These are phyloP conservation scores for Rhabdomys pumilio DNA, from an alignment of 2,797 vertebrate genomes.

Conservation along the genomic window DNA sequence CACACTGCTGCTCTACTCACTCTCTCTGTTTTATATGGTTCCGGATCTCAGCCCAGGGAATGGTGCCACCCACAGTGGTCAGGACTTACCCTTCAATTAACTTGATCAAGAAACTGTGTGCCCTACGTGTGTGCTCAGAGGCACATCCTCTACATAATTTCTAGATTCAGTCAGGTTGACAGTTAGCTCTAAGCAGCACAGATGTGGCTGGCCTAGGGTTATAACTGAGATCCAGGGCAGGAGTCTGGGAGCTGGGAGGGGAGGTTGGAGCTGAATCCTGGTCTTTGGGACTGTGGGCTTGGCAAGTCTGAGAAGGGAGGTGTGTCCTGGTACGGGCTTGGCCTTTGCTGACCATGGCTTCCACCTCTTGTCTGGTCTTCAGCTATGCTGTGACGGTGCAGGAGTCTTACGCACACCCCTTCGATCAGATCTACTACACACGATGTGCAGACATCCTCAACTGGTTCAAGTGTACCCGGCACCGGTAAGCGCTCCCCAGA, in stretches of 20 bases:
- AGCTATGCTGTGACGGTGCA: constrained; percentile 99
- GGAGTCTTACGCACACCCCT: constrained; percentile 98
- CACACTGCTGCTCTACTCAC: too few species aligned
- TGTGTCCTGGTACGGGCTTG: neutral
- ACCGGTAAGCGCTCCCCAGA: constrained; percentile 91
- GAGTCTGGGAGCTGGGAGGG: too few species aligned
- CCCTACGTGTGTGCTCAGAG: neutral
- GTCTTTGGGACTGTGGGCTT: neutral
- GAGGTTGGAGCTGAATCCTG: neutral
- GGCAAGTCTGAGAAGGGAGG: neutral
- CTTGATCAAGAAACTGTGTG: neutral
- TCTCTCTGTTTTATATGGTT: neutral
- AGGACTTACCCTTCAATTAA: neutral
- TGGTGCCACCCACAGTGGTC: neutral
- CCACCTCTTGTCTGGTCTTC: constrained; percentile 64
- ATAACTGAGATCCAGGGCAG: neutral
- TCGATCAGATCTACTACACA: constrained; percentile 99
- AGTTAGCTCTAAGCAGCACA: neutral
- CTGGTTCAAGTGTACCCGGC: constrained; percentile 99
- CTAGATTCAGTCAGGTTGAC: neutral
- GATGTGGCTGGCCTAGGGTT: neutral
- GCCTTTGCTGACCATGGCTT: constrained; percentile 16
- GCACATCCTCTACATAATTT: neutral
- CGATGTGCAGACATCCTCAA: constrained; percentile 99
- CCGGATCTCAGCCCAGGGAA: neutral